Evolutionary conservation across 2,113 vertebrate genomes (phyloP).

Genomic region (Peromyscus leucopus): DNA sequence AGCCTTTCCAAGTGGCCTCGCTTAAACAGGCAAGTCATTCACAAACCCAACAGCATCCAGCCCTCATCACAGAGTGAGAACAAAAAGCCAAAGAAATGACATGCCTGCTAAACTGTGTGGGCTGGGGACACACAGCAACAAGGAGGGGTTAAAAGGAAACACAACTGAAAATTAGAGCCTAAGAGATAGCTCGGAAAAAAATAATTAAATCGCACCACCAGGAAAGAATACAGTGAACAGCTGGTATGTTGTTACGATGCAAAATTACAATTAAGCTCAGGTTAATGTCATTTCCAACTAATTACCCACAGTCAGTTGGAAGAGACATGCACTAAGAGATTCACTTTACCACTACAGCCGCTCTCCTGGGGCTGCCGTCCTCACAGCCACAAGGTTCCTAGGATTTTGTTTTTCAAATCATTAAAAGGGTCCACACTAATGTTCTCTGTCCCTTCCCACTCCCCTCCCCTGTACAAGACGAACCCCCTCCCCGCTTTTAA

Average conservation of each 20-base stretch:
- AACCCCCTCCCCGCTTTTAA: not conserved
- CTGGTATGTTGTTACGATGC: constrained; percentile 82
- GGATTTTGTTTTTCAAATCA: not conserved
- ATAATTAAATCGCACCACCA: constrained; percentile 79
- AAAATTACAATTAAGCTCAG: constrained; percentile 85
- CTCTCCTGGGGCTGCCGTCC: constrained; percentile 11
- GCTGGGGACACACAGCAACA: not conserved
- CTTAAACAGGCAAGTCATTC: not conserved
- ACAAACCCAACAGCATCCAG: constrained; percentile 60
- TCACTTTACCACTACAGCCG: constrained; percentile 35
- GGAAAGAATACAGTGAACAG: constrained; percentile 81
- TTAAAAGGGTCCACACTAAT: not conserved
- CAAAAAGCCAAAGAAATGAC: constrained; percentile 57
- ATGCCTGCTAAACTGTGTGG: constrained; percentile 33
- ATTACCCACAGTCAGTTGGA: constrained; percentile 76
- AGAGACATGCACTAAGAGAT: constrained; percentile 61
- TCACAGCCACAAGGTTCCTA: constrained; percentile 1
- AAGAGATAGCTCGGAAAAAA: constrained; percentile 78
- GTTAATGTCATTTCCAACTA: constrained; percentile 86
- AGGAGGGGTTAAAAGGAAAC: constrained; percentile 73
- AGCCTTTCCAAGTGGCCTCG: not conserved
- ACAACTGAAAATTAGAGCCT: constrained; percentile 71
- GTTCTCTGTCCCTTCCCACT: not conserved
- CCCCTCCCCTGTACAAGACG: not conserved
- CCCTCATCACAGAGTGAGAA: not conserved